These are phyloP conservation scores for Synaphobranchus kaupii DNA, from an alignment of 2,797 vertebrate genomes.

Conservation along the genomic window DNA sequence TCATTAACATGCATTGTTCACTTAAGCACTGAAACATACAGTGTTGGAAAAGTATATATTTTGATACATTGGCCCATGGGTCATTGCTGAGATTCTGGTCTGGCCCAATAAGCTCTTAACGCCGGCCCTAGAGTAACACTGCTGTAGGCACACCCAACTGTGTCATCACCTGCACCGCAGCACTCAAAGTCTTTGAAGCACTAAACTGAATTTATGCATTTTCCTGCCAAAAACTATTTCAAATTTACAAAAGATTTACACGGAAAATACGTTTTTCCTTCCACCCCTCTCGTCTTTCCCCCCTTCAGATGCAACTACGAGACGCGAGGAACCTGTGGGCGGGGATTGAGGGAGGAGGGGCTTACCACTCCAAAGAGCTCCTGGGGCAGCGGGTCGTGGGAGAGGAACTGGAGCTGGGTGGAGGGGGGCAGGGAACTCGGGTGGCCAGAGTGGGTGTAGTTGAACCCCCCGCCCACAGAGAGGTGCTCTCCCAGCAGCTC, in stretches of 20 bases:
- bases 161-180: background rate
- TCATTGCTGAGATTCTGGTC: no score
- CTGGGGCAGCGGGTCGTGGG: slow-evolving; percentile 91
- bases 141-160: background rate
- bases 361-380: slow-evolving; percentile 94
- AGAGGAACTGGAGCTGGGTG: slow-evolving; percentile 90
- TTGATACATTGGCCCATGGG: no score
- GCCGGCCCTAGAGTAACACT: background rate
- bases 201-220: background rate
- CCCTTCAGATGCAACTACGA: no score
- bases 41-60: background rate
- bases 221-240: background rate
- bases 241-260: background rate
- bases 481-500: slow-evolving; percentile 93
- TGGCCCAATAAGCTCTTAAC: no score
- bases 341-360: background rate
- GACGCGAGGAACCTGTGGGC: no score
- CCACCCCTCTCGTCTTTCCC: no score
- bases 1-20: no score
- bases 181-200: background rate
- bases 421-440: slow-evolving; percentile 82
- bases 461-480: slow-evolving; percentile 87
- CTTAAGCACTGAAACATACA: background rate
- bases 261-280: background rate
- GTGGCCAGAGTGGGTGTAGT: slow-evolving; percentile 84